phyloP scores from a whole-genome alignment of 1,140 invertebrate species.

The Psix sp. region DNA sequence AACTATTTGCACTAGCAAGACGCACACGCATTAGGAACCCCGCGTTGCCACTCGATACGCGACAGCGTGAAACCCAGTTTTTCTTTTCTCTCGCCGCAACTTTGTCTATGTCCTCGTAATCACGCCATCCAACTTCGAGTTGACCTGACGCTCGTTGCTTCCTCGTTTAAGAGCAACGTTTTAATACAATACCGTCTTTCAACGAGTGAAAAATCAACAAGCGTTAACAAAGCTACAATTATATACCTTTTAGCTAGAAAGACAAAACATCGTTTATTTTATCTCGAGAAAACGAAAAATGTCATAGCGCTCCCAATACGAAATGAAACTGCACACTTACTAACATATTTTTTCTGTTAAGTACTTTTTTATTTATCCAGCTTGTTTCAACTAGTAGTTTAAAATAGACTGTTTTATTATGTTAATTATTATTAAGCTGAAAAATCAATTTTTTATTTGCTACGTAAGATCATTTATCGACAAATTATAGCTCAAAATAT shows the following conservation, averaged over 20 bases:
- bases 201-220: conserved; percentile 37
- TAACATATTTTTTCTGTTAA: too few species aligned
- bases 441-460: conserved; percentile 3
- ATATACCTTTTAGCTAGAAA: conserved; percentile 39
- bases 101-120: conserved; percentile 40
- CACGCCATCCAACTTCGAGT: conserved; percentile 15
- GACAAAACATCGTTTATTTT: conserved; percentile 33
- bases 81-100: conserved; percentile 14
- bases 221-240: conserved; percentile 43
- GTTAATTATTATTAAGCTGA: background rate
- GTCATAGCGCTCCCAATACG: too few species aligned
- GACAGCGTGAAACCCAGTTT: conserved; percentile 28
- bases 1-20: conserved; percentile 71
- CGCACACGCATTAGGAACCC: conserved; percentile 61
- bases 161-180: conserved; percentile 38
- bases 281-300: too few species aligned
- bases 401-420: too few species aligned
- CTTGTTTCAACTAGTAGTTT: too few species aligned
- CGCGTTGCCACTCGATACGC: conserved; percentile 47
- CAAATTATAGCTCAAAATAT: too few species aligned
- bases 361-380: too few species aligned
- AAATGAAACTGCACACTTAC: too few species aligned
- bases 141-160: conserved; percentile 30
- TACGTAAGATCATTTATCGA: too few species aligned
- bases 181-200: conserved; percentile 35